These are phyloP conservation scores for Ctenochaetus hawaiiensis DNA, from an alignment of 2,797 vertebrate genomes.

Conservation along the genomic window DNA sequence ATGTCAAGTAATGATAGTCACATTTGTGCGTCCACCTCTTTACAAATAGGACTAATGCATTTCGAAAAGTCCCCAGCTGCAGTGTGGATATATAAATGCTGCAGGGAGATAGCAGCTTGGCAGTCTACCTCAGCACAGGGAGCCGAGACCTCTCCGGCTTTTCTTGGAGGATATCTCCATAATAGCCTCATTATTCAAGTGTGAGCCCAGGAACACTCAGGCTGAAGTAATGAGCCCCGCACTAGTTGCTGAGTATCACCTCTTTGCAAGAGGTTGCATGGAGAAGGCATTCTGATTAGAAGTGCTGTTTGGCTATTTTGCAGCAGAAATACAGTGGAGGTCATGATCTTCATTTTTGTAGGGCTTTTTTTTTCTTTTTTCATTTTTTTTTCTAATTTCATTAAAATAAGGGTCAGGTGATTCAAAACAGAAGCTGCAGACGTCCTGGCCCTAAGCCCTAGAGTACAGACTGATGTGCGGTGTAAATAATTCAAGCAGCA, in stretches of 20 bases:
- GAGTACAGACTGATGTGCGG: not conserved
- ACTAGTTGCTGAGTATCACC: constrained; percentile 82
- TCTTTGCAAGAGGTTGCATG: constrained; percentile 69
- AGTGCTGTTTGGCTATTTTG: constrained; percentile 57
- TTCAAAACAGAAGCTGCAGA: constrained; percentile 31
- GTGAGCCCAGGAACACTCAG: constrained; percentile 73
- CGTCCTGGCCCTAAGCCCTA: not conserved
- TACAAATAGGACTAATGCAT: constrained; percentile 51
- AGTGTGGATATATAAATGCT: constrained; percentile 48
- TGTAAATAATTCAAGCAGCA: constrained; percentile 55
- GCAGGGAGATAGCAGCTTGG: constrained; percentile 54
- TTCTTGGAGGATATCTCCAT: constrained; percentile 83
- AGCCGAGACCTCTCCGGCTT: constrained; percentile 69
- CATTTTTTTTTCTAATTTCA: not conserved
- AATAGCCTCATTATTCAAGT: constrained; percentile 87
- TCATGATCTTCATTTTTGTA: constrained; percentile 32
- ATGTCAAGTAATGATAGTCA: constrained; percentile 45
- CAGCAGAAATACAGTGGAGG: constrained; percentile 50
- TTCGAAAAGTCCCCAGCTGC: constrained; percentile 41
- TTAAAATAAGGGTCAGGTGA: constrained; percentile 24
- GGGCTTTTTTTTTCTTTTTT: not conserved
- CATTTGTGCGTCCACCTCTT: constrained; percentile 44
- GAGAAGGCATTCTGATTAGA: constrained; percentile 74
- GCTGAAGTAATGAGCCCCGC: constrained; percentile 82
- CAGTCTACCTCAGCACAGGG: constrained; percentile 57